Conservation (phyloP, 1,140 invertebrate genomes). For the Bombus fervidus region DNA sequence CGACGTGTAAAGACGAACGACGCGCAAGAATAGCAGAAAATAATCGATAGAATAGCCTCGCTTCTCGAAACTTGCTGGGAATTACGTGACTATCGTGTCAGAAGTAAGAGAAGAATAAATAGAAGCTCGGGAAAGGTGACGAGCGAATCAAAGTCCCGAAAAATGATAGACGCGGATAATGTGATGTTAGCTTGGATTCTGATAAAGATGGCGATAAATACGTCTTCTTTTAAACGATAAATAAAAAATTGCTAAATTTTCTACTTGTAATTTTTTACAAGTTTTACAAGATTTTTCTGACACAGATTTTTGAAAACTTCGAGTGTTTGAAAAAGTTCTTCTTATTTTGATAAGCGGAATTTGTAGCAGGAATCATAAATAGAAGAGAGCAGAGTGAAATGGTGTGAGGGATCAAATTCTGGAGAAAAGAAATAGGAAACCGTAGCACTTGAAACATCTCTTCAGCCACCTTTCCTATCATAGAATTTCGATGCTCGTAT, state of each 20-base stretch:
- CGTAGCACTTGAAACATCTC: too few species aligned
- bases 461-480: too few species aligned
- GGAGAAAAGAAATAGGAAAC: too few species aligned
- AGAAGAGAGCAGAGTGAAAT: neutral
- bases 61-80: neutral
- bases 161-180: neutral
- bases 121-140: neutral
- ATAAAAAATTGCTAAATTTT: neutral
- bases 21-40: conserved; percentile 40
- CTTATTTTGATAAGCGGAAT: neutral
- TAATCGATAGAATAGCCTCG: conserved; percentile 27
- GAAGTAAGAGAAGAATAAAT: neutral
- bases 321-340: too few species aligned
- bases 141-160: neutral
- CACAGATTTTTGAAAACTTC: too few species aligned
- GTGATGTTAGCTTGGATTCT: neutral
- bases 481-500: neutral
- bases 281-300: too few species aligned
- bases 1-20: conserved; percentile 5
- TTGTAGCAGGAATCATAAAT: neutral
- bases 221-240: too few species aligned
- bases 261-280: too few species aligned
- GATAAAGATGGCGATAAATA: neutral
- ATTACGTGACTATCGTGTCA: neutral
- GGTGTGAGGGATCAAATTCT: neutral